A percentile compares a stretch with the other conserved stretches of the same genome.
Conservation (phyloP, 2,113 vertebrate species). For the Corvus hawaiiensis region DNA sequence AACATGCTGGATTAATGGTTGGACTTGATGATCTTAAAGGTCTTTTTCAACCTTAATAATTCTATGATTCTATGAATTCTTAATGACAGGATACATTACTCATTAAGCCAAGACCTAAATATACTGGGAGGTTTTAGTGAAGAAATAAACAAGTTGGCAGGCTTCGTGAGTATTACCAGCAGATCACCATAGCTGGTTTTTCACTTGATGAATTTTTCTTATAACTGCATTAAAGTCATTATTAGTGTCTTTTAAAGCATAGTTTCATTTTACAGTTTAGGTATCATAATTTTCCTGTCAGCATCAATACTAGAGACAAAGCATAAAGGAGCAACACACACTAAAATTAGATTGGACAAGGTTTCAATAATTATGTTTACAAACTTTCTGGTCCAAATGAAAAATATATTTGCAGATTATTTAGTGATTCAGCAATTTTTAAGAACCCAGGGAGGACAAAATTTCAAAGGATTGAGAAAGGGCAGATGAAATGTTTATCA, state of each 20-base stretch:
- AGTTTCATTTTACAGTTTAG: not conserved
- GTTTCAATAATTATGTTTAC: not conserved
- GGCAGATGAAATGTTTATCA: not conserved
- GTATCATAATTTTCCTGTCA: not conserved
- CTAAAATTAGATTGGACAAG: not conserved
- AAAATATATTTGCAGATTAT: not conserved
- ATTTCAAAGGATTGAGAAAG: not conserved
- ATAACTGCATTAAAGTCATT: not conserved
- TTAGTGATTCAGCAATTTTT: not conserved
- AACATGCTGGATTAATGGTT: not conserved
- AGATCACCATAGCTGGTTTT: not conserved
- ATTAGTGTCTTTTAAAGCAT: not conserved
- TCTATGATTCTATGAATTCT: not conserved
- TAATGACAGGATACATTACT: not conserved
- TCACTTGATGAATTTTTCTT: not conserved
- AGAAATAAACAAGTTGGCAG: not conserved
- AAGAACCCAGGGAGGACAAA: not conserved
- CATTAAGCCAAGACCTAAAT: not conserved
- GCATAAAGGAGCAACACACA: not conserved
- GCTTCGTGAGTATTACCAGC: not conserved
- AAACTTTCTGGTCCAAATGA: not conserved
- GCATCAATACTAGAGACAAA: not conserved
- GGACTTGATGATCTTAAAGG: not conserved
- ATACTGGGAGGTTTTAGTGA: not conserved
- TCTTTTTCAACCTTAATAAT: not conserved